These are phyloP conservation scores for Nesogale talazaci DNA, from an alignment of 2,113 vertebrate genomes.

Conservation along the genomic window DNA sequence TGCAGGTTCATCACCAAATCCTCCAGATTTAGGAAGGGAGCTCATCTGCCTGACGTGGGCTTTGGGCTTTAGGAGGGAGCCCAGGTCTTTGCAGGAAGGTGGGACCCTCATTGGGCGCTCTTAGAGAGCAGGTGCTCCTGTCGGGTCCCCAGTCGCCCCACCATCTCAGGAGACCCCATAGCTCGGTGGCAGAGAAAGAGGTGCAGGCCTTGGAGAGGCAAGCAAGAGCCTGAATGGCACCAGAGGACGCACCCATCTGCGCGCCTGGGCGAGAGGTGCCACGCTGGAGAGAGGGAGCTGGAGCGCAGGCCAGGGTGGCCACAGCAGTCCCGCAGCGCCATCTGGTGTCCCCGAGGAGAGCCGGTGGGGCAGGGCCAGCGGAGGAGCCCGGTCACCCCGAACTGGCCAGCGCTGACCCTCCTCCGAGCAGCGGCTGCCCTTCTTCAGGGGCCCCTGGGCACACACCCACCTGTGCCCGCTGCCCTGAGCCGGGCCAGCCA, in stretches of 20 bases:
- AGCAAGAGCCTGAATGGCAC: neutral
- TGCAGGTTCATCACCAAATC: neutral
- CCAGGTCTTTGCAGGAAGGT: neutral
- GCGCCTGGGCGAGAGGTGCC: neutral
- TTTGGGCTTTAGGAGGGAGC: neutral
- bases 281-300: no score
- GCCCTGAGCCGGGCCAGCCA: neutral
- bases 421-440: no score
- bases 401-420: no score
- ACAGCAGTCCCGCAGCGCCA: constrained; percentile 61
- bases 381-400: no score
- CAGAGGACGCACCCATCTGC: neutral
- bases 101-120: neutral
- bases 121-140: neutral
- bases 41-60: neutral
- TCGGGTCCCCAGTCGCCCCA: neutral
- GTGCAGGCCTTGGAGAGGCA: neutral
- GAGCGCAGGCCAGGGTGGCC: neutral
- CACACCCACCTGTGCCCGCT: no score
- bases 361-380: no score
- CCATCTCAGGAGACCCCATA: neutral
- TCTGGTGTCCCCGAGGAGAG: neutral
- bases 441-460: neutral
- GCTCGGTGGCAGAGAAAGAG: neutral
- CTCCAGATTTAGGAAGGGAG: neutral